Base-by-base conservation (phyloP, 2,113 vertebrate genomes). In the Phylloscopus whistleri region DNA sequence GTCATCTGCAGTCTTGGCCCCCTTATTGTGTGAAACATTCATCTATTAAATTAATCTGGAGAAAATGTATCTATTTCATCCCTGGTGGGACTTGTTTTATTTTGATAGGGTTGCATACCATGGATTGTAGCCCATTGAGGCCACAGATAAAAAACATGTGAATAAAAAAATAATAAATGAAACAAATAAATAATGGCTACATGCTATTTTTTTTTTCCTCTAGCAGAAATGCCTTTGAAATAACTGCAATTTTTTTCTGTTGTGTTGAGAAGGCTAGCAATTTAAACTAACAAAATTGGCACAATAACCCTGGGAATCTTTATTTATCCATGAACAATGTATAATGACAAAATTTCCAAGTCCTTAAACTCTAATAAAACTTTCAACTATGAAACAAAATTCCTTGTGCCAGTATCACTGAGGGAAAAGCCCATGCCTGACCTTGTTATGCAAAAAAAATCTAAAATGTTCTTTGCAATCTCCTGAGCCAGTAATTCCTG, bases 1-100 rank as follows among this genome's bases (percentile, higher is more conserved):
- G 64, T 97, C 84, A 89, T 91, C 90, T 89, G 67, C 60, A 84
- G 48, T 73, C 78, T 88, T 89, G 95, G 84, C 79, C 93, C 85
- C 49, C 41, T 66, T 49, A 22, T 20, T 74, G 44, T 92, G 88
- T 92, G 82, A 96, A 96, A 97, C 41, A 70, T 80, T 66, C 35
- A 77, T 68, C 94, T 93, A 78, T 84, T 86, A 84, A 94, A 87
- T 93, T 52, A 62, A 94, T 95, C 41, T 93, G 80, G 69, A 87
- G 70, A 88, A 97, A 93, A 89, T 55, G 41, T 64, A 91, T 90
- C 63, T 79, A 81, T 80, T 90, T 87, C 39, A 78, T 75, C 72
- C 63, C 90, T 56, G 7, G 11, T 87, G 88, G 66, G 92, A 89
- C 77, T 74, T 51, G 62, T 78, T 96, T 72, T 86, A 28, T 80